Evolutionary conservation across 2,113 vertebrate genomes (phyloP), one percentile per base, ranked within the genome.

Genomic region (Actenoides hombroni): DNA sequence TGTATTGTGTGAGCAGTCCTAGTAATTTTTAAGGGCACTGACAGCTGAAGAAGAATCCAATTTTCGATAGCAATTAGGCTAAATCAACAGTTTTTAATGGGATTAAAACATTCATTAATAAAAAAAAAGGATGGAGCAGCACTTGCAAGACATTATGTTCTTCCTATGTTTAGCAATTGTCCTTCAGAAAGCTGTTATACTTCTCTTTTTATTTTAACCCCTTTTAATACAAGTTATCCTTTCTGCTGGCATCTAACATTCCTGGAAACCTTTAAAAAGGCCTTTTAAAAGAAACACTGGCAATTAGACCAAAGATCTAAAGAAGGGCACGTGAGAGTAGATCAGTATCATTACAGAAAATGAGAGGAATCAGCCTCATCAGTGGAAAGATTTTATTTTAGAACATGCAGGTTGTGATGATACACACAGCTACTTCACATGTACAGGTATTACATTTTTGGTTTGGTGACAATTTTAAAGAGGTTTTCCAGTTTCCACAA

Each of bases 311-410:
- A 93, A 40, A 74, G 56, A 12, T 19, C 31, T 86, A 48, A n/a
- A 15, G 83, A 84, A 46, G 17, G 9, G 2, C n/a, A 40, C 28
- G 14, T 12, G 20, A 84, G 51, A 82, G 5, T 29, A 83, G 85
- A 74, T 5, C 46, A 60, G 9, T 20, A 70, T 42, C 14, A 68
- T n/a, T 31, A 71, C 44, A 82, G 76, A 84, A 93, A 95, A 92
- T 12, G 3, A 89, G 26, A 87, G 46, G 25, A 83, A 74, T 40
- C 24, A 70, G 49, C 63, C n/a, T 9, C 37, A 15, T 74, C 51
- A 87, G 40, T 21, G 28, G 60, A 81, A 93, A 78, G 33, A 29
- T 35, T 95, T 92, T 95, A 93, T 95, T 97, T 94, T 61, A 84
- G 92, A 87, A 33, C 25, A 46, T 8, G 31, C 60, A 92, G 59